Percentiles rank a stretch among this genome's conserved stretches.
Evolutionary conservation across 37 sponge, comb jelly and placozoan species (phyloP).

Genomic region (Agelas oroides): DNA sequence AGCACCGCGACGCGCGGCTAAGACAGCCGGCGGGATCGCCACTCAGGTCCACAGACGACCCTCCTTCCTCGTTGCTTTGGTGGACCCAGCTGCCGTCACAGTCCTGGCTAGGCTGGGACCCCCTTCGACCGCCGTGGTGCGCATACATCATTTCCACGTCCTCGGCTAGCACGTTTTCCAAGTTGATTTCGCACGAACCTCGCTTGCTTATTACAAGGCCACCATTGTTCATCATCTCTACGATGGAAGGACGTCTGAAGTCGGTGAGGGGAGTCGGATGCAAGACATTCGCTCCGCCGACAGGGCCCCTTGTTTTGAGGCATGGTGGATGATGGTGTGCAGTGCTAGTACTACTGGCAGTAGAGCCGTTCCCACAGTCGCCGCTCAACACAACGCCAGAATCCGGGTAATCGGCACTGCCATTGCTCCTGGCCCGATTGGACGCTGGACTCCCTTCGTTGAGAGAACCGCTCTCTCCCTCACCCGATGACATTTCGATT

Average conservation of each 20-base stretch:
- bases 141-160: slow-evolving; percentile 48
- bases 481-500: too few species aligned
- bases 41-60: background rate
- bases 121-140: background rate
- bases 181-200: slow-evolving; percentile 33
- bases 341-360: background rate
- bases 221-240: slow-evolving; percentile 34
- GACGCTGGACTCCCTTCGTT: too few species aligned
- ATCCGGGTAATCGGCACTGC: slow-evolving; percentile 3
- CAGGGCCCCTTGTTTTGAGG: background rate
- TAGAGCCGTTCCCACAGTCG: background rate
- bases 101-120: too few species aligned
- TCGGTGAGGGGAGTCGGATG: slow-evolving; percentile 8
- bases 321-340: background rate
- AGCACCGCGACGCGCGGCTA: slow-evolving; percentile 5
- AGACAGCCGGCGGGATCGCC: too few species aligned
- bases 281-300: background rate
- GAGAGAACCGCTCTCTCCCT: too few species aligned
- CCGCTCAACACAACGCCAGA: slow-evolving; percentile 26
- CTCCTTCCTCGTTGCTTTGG: background rate
- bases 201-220: slow-evolving; percentile 26
- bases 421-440: background rate
- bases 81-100: slow-evolving; percentile 3
- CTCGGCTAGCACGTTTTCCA: slow-evolving; percentile 18
- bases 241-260: slow-evolving; percentile 57